These are phyloP conservation scores for Silurus aristotelis DNA, from an alignment of 2,797 vertebrate species.

Conservation along the genomic window DNA sequence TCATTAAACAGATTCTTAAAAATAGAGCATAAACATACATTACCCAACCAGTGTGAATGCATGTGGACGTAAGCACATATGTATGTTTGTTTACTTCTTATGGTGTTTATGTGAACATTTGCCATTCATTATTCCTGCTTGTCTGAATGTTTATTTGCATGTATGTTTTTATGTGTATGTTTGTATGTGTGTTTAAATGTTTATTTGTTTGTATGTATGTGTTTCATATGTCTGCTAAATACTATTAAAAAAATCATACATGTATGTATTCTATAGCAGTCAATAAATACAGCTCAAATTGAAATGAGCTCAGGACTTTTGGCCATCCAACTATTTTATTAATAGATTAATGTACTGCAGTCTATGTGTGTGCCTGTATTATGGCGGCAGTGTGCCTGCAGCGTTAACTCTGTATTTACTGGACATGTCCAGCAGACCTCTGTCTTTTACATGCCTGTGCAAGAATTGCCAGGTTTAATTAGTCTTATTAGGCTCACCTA, in stretches of 20 bases:
- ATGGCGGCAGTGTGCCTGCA: background rate
- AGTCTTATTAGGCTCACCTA: background rate
- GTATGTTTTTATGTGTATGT: background rate
- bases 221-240: background rate
- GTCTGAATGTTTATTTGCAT: background rate
- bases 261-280: slow-evolving; percentile 18
- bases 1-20: background rate
- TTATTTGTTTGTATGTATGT: background rate
- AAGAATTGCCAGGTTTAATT: background rate
- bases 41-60: too few species aligned
- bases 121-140: background rate
- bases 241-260: too few species aligned
- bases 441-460: background rate
- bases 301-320: slow-evolving; percentile 54
- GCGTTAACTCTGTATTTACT: slow-evolving; percentile 40
- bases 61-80: background rate
- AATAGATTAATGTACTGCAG: slow-evolving; percentile 53
- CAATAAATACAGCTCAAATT: slow-evolving; percentile 51
- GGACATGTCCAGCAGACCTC: slow-evolving; percentile 7
- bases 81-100: background rate
- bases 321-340: slow-evolving; percentile 44
- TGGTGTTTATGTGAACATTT: background rate
- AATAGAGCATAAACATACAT: background rate
- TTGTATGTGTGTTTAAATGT: background rate
- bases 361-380: slow-evolving; percentile 29